A percentile compares a stretch with the other conserved stretches of the same genome.
These are phyloP conservation scores for Anolis apletophallus DNA, from an alignment of 2,797 vertebrate species.

Conservation along the genomic window DNA sequence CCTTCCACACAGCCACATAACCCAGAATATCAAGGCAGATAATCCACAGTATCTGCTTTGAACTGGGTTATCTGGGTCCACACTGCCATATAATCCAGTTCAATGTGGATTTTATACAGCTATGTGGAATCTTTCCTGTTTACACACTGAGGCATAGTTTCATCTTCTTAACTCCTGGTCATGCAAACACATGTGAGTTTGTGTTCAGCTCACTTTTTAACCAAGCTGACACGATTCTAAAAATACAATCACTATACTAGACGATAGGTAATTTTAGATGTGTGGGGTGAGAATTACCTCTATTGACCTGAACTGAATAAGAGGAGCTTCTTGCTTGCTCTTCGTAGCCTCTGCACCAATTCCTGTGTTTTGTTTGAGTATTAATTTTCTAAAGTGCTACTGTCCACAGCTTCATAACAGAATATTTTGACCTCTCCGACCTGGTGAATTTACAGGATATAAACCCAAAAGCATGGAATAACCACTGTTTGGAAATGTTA, in stretches of 20 bases:
- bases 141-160: neutral
- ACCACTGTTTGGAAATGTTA: no score
- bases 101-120: no score
- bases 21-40: no score
- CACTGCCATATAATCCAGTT: no score
- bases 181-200: neutral
- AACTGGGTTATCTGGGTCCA: no score
- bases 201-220: neutral
- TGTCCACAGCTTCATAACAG: neutral
- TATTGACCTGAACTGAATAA: neutral
- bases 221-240: neutral
- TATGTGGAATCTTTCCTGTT: neutral
- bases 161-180: neutral
- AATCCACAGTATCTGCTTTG: no score
- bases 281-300: neutral
- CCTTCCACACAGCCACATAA: no score
- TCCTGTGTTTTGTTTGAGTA: neutral
- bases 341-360: neutral
- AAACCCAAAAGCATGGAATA: no score
- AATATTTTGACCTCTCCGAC: neutral
- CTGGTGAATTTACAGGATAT: neutral
- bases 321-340: no score
- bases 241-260: neutral
- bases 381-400: neutral
- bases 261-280: neutral